Base-by-base conservation (phyloP, 92 coral and sea anemone species). In the Palythoa grandis region DNA sequence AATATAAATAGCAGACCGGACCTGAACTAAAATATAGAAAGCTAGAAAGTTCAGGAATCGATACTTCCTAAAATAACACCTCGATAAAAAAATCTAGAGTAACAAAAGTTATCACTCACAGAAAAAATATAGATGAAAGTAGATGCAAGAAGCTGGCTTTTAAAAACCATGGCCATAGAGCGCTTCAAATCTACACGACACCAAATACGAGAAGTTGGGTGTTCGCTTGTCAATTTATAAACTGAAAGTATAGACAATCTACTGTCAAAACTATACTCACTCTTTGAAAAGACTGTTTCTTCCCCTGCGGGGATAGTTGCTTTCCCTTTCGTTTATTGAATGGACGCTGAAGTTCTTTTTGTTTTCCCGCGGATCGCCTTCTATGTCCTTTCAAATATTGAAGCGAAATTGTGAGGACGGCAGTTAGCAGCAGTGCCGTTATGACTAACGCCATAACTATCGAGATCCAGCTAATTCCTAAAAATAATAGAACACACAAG, bases 341-440 rank as follows among this genome's bases (percentile, higher is more conserved):
- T n/a, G 69, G 69, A 7, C 69, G 69, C 22, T 63, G 69, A n/a
- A 63, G 69, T 63, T 63, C 69, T 63, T 63, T 63, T 23, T 24
- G 69, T 63, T 63, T 63, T 63, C 69, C 69, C 69, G 69, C 25
- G 69, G 69, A 63, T 63, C 69, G 69, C 25, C 22, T 63, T n/a
- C 9, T 63, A 19, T 10, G 17, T 9, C 25, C 22, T 19, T 23
- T n/a, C 24, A 63, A 63, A 63, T 17, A 17, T 5, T 63, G 17
- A 8, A 19, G 5, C 11, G 69, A 63, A 10, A 63, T 63, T 24
- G 23, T 19, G 5, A 63, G 24, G 69, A 63, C 69, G 24, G 69
- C 69, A 23, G 9, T 22, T 19, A 63, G 25, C 7, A n/a, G 24
- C 20, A 63, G 69, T 5, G 10, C 69, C 11, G 69, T 63, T 63